Conservation (phyloP, 2,797 vertebrate genomes). For the Cyclura pinguis region DNA sequence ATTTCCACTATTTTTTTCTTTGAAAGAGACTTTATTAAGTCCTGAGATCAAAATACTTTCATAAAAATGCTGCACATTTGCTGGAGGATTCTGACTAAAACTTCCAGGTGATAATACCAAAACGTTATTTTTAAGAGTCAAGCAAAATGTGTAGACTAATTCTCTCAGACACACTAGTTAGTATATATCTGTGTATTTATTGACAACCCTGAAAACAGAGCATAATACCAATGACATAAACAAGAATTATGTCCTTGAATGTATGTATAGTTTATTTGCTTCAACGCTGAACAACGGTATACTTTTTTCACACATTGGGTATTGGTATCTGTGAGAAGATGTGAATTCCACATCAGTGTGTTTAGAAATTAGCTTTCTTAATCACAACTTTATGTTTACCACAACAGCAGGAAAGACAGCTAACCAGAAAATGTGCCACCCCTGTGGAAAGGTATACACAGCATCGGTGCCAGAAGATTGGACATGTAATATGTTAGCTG, state of each 20-base stretch:
- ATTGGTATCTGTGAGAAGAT: not conserved
- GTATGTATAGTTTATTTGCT: not conserved
- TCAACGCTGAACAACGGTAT: not conserved
- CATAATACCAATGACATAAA: not conserved
- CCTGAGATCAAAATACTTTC: not conserved
- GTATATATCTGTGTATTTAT: not conserved
- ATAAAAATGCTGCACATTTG: not conserved
- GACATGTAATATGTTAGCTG: too few relatives aligned
- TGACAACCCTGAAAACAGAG: not conserved
- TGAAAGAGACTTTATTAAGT: not conserved
- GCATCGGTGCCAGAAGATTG: too few relatives aligned
- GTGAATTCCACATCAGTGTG: not conserved
- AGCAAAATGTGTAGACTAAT: not conserved
- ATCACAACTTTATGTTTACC: not conserved
- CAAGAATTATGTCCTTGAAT: not conserved
- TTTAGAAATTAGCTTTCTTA: constrained; percentile 1
- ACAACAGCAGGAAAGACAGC: not conserved
- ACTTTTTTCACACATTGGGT: not conserved
- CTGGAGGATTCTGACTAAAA: not conserved
- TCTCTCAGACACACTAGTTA: not conserved
- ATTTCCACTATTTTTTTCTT: not conserved
- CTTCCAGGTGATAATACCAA: not conserved
- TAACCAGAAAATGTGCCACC: not conserved
- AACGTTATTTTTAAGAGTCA: not conserved
- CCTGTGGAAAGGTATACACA: not conserved